A percentile compares a stretch with the other conserved stretches of the same genome.
These are phyloP conservation scores for Bothrops jararaca DNA, from an alignment of 2,113 vertebrate genomes.

Conservation along the genomic window DNA sequence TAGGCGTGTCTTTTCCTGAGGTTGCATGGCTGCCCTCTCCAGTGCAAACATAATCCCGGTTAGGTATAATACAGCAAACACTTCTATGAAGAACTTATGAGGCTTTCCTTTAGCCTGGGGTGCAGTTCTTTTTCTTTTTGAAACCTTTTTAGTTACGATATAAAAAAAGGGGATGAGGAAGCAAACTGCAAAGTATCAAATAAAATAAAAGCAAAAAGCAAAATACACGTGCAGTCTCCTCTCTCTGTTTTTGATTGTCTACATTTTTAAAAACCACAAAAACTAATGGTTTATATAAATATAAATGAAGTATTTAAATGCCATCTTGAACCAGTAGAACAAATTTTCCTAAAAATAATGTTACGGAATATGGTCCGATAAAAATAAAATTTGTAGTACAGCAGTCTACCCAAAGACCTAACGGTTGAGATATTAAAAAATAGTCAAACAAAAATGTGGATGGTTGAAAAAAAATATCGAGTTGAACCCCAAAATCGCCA, in stretches of 20 bases:
- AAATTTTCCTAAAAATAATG: background rate
- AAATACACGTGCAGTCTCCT: background rate
- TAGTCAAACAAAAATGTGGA: background rate
- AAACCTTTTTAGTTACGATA: background rate
- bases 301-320: background rate
- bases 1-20: background rate
- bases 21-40: background rate
- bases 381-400: background rate
- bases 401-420: background rate
- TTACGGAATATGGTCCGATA: background rate
- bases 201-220: background rate
- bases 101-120: background rate
- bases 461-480: background rate
- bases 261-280: background rate
- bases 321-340: background rate
- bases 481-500: background rate
- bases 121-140: background rate
- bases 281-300: background rate
- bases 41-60: background rate
- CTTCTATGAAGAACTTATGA: background rate
- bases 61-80: background rate
- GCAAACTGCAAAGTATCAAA: background rate
- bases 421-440: background rate
- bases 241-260: background rate
- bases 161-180: background rate